Base-by-base conservation (phyloP, 1,140 invertebrate genomes). In the Dendrolimus punctatus region DNA sequence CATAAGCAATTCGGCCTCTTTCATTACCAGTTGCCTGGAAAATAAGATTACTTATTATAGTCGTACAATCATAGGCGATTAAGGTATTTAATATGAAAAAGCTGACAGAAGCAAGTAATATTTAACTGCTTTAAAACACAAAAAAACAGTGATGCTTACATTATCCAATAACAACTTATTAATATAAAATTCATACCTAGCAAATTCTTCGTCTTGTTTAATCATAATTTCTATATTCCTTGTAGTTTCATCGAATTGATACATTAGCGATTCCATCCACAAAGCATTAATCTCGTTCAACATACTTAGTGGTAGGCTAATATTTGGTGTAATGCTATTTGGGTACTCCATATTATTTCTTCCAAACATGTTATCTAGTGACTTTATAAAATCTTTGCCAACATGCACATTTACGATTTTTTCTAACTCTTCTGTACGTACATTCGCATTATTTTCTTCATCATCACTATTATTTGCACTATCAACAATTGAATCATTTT, bases 221-320 rank as follows among this genome's bases (percentile, higher is more conserved):
- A 92, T 74, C 69, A 91, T 88, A n/a, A 68, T 58, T 41, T 90
- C 83, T 2, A 89, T 74, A 46, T 90, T 73, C 53, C 88, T 83
- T 8, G 90, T 81, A 58, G 91, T 87, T 10, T 87, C 77, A 53
- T 93, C 90, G 36, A 92, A 68, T 64, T 94, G 91, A 67, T 90
- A 80, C 58, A 89, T 89, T 4, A 92, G 74, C 0, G 92, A 91
- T 73, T 94, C 92, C 49, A 93, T 80, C 89, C 92, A 93, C 10
- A 92, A 76, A 44, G 90, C 90, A 71, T 93, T 90, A 2, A 95
- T 65, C 73, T 94, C 89, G 63, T 90, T 89, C 6, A 92, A 89
- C 53, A 93, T 65, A 0, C 88, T 87, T 6, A 88, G 68, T 2
- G 92, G 92, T 39, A 94, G 80, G 64, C 92, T 91, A 5, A 94